Evolutionary conservation across 2,888 invertebrate genomes (phyloP), one percentile per base, ranked within the genome.

Genomic region (Cotesia congregata): DNA sequence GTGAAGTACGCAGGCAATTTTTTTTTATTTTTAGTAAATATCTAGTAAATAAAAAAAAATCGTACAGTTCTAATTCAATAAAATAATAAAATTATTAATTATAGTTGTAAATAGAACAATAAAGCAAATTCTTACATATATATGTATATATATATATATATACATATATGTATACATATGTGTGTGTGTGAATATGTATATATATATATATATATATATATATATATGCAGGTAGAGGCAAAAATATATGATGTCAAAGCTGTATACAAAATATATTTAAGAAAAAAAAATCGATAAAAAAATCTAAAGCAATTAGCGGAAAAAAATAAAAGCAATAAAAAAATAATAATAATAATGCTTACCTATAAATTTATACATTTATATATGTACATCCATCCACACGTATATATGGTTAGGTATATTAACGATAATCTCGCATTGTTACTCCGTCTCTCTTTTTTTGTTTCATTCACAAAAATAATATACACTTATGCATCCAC

Each of bases 1-100:
- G 87, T 85, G 86, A 87, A 87, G 83, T 83, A 82, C 75, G 75
- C 74, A 78, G 76, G 62, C 64, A 65, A 15, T 64, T 62, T 62
- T 17, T 20, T 40, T 64, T 17, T n/a, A n/a, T 72, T 72, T 9
- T 72, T 20, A 17, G 30, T 30, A 50, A 50, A 12, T 50, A 12
- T 50, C 4, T 50, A 12, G 4, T 50, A 7, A 50, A 50, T 12
- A 50, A 50, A 50, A 50, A 50, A 50, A 50, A 50, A 50, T 50
- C 12, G 7, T 50, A 73, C 41, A 41, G n/a, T 50, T 65, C 12
- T 30, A 73, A 39, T 41, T n/a, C 7, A 15, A 72, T 62, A 61
- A 62, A 71, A 71, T 62, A 71, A 62, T 61, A 40, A 39, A 72
- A 71, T 62, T 62, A 62, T 61, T 62, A 39, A 72, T 39, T 67